Base-by-base conservation (phyloP, 2,888 invertebrate genomes). In the Dinocampus coccinellae region DNA sequence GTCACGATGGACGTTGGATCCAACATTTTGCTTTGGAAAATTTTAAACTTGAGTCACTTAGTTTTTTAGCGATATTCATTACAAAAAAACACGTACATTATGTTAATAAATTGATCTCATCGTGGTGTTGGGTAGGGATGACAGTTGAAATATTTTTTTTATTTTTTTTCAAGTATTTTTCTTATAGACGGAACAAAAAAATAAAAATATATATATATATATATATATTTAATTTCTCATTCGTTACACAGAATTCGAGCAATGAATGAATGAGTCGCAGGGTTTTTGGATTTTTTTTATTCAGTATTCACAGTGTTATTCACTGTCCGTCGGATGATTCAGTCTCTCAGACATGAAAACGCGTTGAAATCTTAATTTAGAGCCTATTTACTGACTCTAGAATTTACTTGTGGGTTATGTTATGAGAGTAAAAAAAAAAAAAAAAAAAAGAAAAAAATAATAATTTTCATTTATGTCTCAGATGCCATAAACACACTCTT, bases 1-100 rank as follows among this genome's bases (percentile, higher is more conserved):
- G 80, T 80, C 78, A 76, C 76, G 76, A 74, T 76, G 76, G 74
- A 69, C 77, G 78, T 75, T 79, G 76, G 70, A 74, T 79, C 77
- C 77, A 78, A 66, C 16, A 16, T 16, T 47, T 64, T n/a, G 75
- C 71, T 72, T 71, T 77, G 72, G 74, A 78, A 77, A 76, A 76
- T 75, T 77, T 75, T 65, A 73, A 33, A 74, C 34, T 65, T 58
- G 66, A 58, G n/a, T n/a, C n/a, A n/a, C n/a, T n/a, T 24, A 22
- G 55, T 13, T 58, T 57, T 33, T 64, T 22, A 69, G 61, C 70
- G 69, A n/a, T 29, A 29, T 29, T 4, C 7, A 29, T 29, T 29
- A 29, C 7, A 29, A 29, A 29, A 29, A 36, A 36, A 10, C 36
- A 36, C 10, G 36, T 10, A 10, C 10, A 10, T 29, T 7, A 33